phyloP scores from a whole-genome alignment of 2,113 vertebrate genomes.

The Rafetus swinhoei region DNA sequence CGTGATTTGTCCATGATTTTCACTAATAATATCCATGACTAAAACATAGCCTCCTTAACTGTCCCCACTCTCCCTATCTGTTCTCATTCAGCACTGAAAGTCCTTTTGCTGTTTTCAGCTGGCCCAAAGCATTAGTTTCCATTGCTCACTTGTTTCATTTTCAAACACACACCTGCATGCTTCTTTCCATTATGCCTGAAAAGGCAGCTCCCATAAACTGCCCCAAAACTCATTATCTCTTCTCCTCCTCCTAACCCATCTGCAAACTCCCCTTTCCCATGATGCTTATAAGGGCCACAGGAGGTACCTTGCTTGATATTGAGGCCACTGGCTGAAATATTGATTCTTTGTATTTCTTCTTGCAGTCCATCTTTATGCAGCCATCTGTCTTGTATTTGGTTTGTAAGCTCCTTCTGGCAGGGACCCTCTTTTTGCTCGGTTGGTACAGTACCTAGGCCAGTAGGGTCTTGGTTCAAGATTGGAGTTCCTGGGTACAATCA shows the following conservation, averaged over 20 bases:
- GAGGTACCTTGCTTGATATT: not conserved
- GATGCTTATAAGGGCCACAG: not conserved
- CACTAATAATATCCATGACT: too few relatives aligned
- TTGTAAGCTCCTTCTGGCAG: not conserved
- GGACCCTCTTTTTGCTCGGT: not conserved
- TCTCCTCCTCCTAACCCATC: not conserved
- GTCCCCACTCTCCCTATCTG: too few relatives aligned
- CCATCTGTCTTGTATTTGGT: not conserved
- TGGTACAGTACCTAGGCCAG: not conserved
- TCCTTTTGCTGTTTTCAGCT: not conserved
- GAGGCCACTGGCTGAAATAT: not conserved
- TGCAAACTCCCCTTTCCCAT: not conserved
- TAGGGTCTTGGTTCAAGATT: not conserved
- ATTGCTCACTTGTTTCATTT: not conserved
- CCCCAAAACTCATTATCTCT: not conserved
- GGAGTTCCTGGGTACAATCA: too few relatives aligned
- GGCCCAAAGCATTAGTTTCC: not conserved
- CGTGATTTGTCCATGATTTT: too few relatives aligned
- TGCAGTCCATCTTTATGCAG: not conserved
- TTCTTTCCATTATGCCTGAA: not conserved
- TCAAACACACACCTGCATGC: not conserved
- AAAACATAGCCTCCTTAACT: too few relatives aligned
- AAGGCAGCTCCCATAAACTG: not conserved
- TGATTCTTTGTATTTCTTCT: not conserved
- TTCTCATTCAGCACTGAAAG: not conserved